phyloP scores from a whole-genome alignment of 64 coral and sea anemone genomes.

The Stylophora pistillata region DNA sequence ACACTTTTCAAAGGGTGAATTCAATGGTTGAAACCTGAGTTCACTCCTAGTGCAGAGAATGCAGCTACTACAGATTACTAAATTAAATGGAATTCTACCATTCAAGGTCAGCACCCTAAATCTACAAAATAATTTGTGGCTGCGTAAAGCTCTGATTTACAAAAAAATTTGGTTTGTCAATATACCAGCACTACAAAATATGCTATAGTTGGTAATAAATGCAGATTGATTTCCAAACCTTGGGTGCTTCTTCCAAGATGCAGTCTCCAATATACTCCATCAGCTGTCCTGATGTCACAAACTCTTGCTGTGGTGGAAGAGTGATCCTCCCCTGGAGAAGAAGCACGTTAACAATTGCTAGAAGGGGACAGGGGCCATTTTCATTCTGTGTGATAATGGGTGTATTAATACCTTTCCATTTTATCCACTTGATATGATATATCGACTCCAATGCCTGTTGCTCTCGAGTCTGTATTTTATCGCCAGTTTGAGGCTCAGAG shows the following conservation, averaged over 20 bases:
- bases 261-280: constrained; percentile 98
- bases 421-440: constrained; percentile 95
- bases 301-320: constrained; percentile 84
- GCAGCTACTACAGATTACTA: too few species aligned
- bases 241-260: constrained; percentile 82
- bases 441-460: constrained; percentile 50
- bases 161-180: too few species aligned
- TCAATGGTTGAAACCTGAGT: too few species aligned
- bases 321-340: constrained; percentile 82
- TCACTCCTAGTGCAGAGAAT: too few species aligned
- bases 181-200: too few species aligned
- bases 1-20: too few species aligned
- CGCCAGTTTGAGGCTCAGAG: not conserved
- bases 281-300: constrained; percentile 80
- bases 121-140: too few species aligned
- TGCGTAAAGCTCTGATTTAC: too few species aligned
- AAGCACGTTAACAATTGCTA: constrained; percentile 93
- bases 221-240: constrained; percentile 54
- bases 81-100: too few species aligned
- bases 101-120: too few species aligned
- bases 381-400: constrained; percentile 97
- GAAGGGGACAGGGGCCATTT: constrained; percentile 93
- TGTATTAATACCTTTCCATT: constrained; percentile 90
- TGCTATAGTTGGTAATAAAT: not conserved
- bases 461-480: not conserved